These are phyloP conservation scores for Eurytoma adleriae DNA, from an alignment of 2,888 invertebrate genomes.

Conservation along the genomic window DNA sequence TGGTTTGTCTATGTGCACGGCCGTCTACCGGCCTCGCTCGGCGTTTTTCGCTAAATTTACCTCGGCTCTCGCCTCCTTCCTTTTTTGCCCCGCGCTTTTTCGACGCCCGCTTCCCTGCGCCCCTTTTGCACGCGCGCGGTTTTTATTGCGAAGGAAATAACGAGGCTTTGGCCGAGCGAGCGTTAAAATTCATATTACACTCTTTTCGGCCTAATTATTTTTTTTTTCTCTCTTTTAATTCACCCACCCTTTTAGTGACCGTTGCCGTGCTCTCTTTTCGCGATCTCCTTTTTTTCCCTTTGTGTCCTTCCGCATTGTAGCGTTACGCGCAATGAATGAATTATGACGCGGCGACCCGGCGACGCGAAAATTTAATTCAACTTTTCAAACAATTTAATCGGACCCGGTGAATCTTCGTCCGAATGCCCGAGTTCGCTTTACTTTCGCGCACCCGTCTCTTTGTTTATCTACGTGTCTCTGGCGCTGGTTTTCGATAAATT, in stretches of 20 bases:
- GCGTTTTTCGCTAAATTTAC: conserved; percentile 51
- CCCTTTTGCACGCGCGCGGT: no score
- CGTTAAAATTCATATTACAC: no score
- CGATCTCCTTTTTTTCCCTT: background rate
- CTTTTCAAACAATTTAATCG: no score
- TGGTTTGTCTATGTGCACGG: conserved; percentile 25
- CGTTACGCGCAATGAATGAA: no score
- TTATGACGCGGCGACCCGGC: no score
- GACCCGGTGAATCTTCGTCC: no score
- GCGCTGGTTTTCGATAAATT: conserved; percentile 30
- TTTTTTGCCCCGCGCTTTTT: background rate
- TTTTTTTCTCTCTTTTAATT: no score
- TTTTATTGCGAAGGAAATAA: no score
- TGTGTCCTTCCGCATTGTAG: no score
- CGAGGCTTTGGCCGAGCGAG: background rate
- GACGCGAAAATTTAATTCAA: no score
- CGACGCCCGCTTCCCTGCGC: conserved; percentile 60
- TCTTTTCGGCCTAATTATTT: no score
- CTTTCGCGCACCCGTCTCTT: background rate
- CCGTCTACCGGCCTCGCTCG: background rate
- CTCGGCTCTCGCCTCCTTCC: conserved; percentile 12
- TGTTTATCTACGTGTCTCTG: conserved; percentile 1
- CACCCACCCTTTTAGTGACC: background rate
- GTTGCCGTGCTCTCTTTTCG: background rate
- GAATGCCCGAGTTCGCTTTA: background rate